phyloP scores from a whole-genome alignment of 2,888 invertebrate genomes.

The Eurois occulta region DNA sequence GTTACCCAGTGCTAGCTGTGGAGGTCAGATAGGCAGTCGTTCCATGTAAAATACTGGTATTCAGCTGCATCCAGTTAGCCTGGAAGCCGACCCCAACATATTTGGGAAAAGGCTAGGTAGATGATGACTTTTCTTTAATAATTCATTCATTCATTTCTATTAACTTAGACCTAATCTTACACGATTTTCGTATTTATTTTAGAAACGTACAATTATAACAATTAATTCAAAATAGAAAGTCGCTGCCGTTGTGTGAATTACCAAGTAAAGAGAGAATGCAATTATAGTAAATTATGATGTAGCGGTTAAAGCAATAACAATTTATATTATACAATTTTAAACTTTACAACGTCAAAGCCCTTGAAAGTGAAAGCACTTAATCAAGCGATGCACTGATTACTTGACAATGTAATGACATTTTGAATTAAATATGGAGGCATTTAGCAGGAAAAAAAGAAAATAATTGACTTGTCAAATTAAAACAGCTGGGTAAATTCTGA shows the following conservation, averaged over 20 bases:
- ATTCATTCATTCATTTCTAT: too few species aligned
- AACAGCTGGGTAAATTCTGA: neutral
- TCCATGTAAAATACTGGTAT: too few species aligned
- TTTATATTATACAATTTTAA: slow-evolving; percentile 47
- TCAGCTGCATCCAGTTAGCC: too few species aligned
- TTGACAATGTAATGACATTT: neutral
- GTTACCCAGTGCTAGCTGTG: too few species aligned
- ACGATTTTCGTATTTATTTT: neutral
- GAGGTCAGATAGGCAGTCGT: too few species aligned
- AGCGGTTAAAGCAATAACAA: slow-evolving; percentile 41
- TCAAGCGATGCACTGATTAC: neutral
- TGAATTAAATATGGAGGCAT: slow-evolving; percentile 3
- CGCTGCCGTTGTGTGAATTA: slow-evolving; percentile 19
- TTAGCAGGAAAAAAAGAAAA: neutral
- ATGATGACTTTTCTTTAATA: too few species aligned
- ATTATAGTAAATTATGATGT: slow-evolving; percentile 51
- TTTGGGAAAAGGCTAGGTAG: too few species aligned
- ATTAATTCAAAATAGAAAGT: slow-evolving; percentile 62
- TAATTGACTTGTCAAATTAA: slow-evolving; percentile 27
- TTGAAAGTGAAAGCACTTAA: slow-evolving; percentile 40
- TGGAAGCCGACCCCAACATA: too few species aligned
- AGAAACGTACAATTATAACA: slow-evolving; percentile 34
- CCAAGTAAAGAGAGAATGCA: slow-evolving; percentile 44
- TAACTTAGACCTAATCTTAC: too few species aligned
- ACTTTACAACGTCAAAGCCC: slow-evolving; percentile 21